Conservation (phyloP, 2,113 vertebrate genomes). For the Pyxicephalus adspersus region DNA sequence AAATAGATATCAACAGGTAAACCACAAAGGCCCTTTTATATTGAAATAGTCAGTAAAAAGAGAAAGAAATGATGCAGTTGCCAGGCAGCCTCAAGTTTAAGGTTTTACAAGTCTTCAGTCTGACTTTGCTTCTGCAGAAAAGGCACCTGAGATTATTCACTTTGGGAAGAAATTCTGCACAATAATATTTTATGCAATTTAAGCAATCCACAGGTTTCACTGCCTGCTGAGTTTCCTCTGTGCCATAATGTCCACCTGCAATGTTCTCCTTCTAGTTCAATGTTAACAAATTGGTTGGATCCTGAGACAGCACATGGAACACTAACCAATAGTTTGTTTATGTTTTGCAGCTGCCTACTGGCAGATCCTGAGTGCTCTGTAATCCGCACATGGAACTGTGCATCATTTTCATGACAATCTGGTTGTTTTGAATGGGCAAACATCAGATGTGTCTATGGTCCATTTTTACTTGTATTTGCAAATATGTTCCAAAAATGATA, state of each 20-base stretch:
- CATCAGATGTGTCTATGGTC: neutral
- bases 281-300: conserved; percentile 9
- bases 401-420: neutral
- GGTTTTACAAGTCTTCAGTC: too few relatives aligned
- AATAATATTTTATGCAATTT: conserved; percentile 17
- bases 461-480: neutral
- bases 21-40: too few relatives aligned
- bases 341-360: conserved; percentile 21
- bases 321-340: conserved; percentile 40
- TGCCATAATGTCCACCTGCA: conserved; percentile 24
- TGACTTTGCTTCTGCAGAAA: too few relatives aligned
- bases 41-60: too few relatives aligned
- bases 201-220: conserved; percentile 35
- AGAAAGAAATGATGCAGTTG: too few relatives aligned
- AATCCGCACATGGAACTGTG: neutral
- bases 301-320: neutral
- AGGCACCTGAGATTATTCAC: too few relatives aligned
- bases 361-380: neutral
- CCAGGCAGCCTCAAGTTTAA: too few relatives aligned
- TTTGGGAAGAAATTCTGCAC: neutral
- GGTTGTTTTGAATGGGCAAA: neutral
- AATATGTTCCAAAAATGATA: neutral
- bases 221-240: conserved; percentile 11
- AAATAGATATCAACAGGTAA: too few relatives aligned
- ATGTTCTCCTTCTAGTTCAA: conserved; percentile 31